Percentiles rank a stretch among this genome's conserved stretches.
phyloP scores from a whole-genome alignment of 2,888 invertebrate genomes.

The Pseudococcus longispinus region DNA sequence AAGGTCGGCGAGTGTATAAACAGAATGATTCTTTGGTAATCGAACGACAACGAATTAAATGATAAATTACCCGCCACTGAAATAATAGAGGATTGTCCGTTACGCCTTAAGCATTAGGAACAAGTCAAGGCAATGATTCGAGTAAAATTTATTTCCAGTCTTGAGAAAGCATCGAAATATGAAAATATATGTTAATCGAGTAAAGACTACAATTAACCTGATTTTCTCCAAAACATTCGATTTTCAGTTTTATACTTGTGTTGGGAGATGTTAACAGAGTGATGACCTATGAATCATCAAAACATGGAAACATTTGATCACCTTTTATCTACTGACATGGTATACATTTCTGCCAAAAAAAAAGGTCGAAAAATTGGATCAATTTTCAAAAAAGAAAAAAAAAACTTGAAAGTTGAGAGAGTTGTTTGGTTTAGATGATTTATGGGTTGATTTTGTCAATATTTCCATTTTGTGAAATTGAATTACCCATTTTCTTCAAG shows the following conservation, averaged over 20 bases:
- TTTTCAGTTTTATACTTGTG: not conserved
- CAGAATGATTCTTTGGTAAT: slow-evolving; percentile 31
- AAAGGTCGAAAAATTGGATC: too few species aligned
- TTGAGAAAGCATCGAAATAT: not conserved
- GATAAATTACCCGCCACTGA: slow-evolving; percentile 32
- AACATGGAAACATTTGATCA: too few species aligned
- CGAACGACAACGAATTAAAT: slow-evolving; percentile 49
- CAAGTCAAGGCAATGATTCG: slow-evolving; percentile 27
- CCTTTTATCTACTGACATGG: too few species aligned
- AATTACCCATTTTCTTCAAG: too few species aligned
- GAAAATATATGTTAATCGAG: not conserved
- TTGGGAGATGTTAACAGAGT: not conserved
- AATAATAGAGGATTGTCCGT: slow-evolving; percentile 2
- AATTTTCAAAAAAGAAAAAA: too few species aligned
- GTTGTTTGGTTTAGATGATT: too few species aligned
- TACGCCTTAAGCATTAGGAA: slow-evolving; percentile 3
- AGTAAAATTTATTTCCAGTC: slow-evolving; percentile 19
- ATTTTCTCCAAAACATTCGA: not conserved
- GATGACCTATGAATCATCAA: not conserved
- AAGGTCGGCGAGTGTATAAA: not conserved
- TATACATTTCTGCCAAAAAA: too few species aligned
- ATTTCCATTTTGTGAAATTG: too few species aligned
- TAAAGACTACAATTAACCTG: not conserved
- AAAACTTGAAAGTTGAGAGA: too few species aligned
- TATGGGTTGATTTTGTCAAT: too few species aligned